These are phyloP conservation scores for Tenthredo amoena DNA, from an alignment of 2,888 invertebrate species.

Conservation along the genomic window DNA sequence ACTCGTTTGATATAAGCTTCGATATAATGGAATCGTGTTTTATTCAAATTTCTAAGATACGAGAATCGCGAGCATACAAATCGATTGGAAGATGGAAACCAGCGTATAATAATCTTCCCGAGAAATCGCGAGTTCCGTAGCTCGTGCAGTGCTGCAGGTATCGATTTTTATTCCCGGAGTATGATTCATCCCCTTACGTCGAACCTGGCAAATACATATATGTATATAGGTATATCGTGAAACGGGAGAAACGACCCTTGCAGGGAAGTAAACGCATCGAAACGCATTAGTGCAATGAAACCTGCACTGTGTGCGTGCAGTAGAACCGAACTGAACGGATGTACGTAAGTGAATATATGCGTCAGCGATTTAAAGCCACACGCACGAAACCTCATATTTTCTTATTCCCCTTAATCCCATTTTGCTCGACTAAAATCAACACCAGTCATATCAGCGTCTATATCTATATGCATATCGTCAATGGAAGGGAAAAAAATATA, in stretches of 20 bases:
- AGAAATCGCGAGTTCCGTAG: no score
- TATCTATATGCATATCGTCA: slow-evolving; percentile 1
- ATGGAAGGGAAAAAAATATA: neutral
- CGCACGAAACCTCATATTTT: slow-evolving; percentile 5
- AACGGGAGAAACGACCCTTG: slow-evolving; percentile 25
- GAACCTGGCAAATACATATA: neutral
- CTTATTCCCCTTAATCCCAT: neutral
- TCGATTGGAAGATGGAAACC: no score
- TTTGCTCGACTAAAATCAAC: neutral
- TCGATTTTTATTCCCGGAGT: slow-evolving; percentile 42
- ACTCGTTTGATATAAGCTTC: no score
- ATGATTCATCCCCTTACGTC: slow-evolving; percentile 38
- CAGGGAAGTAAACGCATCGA: slow-evolving; percentile 35
- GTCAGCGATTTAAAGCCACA: slow-evolving; percentile 28
- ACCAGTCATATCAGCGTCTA: slow-evolving; percentile 2
- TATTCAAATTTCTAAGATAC: no score
- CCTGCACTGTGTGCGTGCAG: neutral
- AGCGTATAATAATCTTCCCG: no score
- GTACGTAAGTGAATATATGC: slow-evolving; percentile 7
- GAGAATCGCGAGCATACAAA: no score
- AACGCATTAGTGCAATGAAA: slow-evolving; percentile 44
- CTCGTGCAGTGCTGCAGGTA: neutral
- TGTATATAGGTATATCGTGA: neutral
- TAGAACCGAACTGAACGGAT: neutral
- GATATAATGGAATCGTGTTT: no score